Evolutionary conservation across 2,113 vertebrate species (phyloP).

Genomic region (Ictalurus punctatus): DNA sequence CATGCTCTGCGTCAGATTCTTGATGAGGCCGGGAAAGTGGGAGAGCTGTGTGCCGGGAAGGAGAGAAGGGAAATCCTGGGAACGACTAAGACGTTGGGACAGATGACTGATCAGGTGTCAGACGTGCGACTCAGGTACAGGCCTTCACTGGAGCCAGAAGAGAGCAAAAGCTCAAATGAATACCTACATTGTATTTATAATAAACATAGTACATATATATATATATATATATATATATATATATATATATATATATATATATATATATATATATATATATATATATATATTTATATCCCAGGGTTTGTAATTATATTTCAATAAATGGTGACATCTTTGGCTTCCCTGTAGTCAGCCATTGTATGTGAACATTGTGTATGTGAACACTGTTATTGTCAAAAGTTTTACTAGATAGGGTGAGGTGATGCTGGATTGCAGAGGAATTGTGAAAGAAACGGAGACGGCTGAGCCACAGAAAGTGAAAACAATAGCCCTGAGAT

Average conservation of each 20-base stretch:
- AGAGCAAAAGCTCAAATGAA: background rate
- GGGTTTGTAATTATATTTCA: background rate
- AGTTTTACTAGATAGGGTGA: slow-evolving; percentile 6
- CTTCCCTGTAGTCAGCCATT: slow-evolving; percentile 20
- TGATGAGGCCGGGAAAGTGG: slow-evolving; percentile 95
- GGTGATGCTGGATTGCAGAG: background rate
- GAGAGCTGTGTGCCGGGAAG: slow-evolving; percentile 93
- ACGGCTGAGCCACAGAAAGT: slow-evolving; percentile 30
- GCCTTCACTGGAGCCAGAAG: background rate
- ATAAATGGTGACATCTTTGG: background rate
- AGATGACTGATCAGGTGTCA: slow-evolving; percentile 92
- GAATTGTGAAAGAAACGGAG: background rate
- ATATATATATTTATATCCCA: background rate
- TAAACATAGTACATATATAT: background rate
- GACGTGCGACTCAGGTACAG: slow-evolving; percentile 87
- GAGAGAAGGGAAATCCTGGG: slow-evolving; percentile 93
- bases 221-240: no score
- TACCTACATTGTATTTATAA: background rate
- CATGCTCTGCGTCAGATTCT: slow-evolving; percentile 90
- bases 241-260: background rate
- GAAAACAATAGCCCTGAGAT: slow-evolving; percentile 34
- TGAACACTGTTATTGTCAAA: slow-evolving; percentile 11
- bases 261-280: no score
- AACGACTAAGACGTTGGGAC: slow-evolving; percentile 86
- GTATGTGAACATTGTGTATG: slow-evolving; percentile 20